Evolutionary conservation across 2,797 vertebrate genomes (phyloP).

Genomic region (Phoeniculus purpureus): DNA sequence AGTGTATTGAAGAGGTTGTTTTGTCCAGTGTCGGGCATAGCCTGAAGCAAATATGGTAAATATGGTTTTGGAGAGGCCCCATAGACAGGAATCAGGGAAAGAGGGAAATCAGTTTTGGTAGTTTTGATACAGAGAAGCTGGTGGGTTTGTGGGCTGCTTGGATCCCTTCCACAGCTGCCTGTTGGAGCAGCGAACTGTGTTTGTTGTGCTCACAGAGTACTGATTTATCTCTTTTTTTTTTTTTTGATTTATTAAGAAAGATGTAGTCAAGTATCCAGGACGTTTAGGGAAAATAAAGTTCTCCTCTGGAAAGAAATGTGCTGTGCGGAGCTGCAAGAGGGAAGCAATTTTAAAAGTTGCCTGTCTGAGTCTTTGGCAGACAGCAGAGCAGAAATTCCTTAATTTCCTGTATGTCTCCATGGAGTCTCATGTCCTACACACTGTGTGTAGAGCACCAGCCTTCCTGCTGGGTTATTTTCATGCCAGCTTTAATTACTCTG

Average conservation of each 20-base stretch:
- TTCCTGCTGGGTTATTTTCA: not conserved
- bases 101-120: not conserved
- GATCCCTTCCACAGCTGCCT: not conserved
- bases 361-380: not conserved
- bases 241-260: not conserved
- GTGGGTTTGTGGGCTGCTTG: not conserved
- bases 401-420: not conserved
- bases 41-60: not conserved
- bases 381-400: not conserved
- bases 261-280: not conserved
- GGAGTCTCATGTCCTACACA: not conserved
- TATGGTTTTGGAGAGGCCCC: not conserved
- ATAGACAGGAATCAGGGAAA: not conserved
- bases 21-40: not conserved
- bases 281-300: not conserved
- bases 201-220: not conserved
- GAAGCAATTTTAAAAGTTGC: not conserved
- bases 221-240: not conserved
- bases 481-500: not conserved
- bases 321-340: not conserved
- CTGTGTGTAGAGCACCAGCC: not conserved
- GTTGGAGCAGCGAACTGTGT: not conserved
- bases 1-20: not conserved
- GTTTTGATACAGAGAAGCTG: not conserved
- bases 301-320: not conserved